phyloP scores from a whole-genome alignment of 2,113 vertebrate species.

The Acanthochromis polyacanthus region DNA sequence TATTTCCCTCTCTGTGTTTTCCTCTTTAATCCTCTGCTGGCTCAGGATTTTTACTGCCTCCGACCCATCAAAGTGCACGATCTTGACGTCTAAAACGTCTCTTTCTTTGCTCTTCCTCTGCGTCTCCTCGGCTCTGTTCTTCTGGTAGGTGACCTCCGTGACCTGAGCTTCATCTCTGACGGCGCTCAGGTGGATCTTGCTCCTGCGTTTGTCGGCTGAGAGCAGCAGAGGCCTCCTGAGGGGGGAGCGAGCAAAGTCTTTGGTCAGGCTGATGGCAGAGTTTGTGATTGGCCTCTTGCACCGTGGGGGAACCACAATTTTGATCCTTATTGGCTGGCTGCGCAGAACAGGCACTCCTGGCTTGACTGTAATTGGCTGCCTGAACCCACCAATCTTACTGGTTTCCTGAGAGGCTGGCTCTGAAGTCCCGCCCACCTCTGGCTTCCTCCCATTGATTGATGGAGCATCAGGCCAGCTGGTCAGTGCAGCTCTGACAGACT shows the following conservation, averaged over 20 bases:
- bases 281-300: conserved; percentile 73
- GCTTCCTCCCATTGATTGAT: conserved; percentile 75
- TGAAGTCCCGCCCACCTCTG: conserved; percentile 72
- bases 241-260: conserved; percentile 66
- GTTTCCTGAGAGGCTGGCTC: conserved; percentile 73
- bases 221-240: conserved; percentile 38
- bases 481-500: conserved; percentile 58
- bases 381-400: conserved; percentile 60
- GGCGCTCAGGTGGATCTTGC: conserved; percentile 37
- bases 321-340: conserved; percentile 78
- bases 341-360: conserved; percentile 71
- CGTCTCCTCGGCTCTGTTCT: conserved; percentile 12
- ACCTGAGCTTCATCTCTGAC: conserved; percentile 33
- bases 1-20: conserved; percentile 36
- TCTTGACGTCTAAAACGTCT: conserved; percentile 23
- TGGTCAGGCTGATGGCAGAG: conserved; percentile 70
- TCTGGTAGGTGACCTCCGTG: conserved; percentile 19
- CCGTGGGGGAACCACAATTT: conserved; percentile 72
- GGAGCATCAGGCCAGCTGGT: conserved; percentile 65
- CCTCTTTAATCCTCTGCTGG: conserved; percentile 51
- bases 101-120: conserved; percentile 18
- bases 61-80: conserved; percentile 12
- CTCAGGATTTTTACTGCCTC: conserved; percentile 26
- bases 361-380: conserved; percentile 78
- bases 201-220: conserved; percentile 43